phyloP scores from a whole-genome alignment of 2,888 invertebrate species.

The Corbicula japonica region DNA sequence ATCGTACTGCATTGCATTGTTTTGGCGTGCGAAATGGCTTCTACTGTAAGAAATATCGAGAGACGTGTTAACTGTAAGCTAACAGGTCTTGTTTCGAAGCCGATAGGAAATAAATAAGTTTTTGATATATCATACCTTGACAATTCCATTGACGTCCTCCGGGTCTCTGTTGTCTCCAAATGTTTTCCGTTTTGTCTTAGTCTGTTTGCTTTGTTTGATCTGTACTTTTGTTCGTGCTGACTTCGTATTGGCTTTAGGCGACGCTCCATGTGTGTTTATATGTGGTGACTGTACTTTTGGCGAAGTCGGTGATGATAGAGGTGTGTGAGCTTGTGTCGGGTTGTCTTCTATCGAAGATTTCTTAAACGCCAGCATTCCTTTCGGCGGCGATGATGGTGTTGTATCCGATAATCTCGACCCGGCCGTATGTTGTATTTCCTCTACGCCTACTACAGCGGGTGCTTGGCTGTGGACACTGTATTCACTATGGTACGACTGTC shows the following conservation, averaged over 20 bases:
- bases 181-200: slow-evolving; percentile 11
- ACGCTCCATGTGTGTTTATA: slow-evolving; percentile 2
- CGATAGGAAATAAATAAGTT: too few species aligned
- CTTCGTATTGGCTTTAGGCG: slow-evolving; percentile 29
- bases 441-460: slow-evolving; percentile 14
- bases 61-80: too few species aligned
- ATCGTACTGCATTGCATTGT: too few species aligned
- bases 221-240: slow-evolving; percentile 1
- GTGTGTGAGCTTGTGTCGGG: slow-evolving; percentile 40
- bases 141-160: slow-evolving; percentile 90
- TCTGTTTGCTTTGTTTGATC: slow-evolving; percentile 21
- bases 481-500: slow-evolving; percentile 17
- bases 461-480: background rate
- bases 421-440: slow-evolving; percentile 1
- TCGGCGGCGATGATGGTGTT: slow-evolving; percentile 14
- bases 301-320: slow-evolving; percentile 28
- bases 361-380: slow-evolving; percentile 47
- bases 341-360: slow-evolving; percentile 58
- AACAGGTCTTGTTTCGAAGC: too few species aligned
- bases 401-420: slow-evolving; percentile 11
- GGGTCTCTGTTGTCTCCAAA: slow-evolving; percentile 88
- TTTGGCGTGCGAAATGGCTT: too few species aligned
- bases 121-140: slow-evolving; percentile 89
- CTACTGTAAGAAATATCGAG: too few species aligned
- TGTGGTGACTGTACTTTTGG: slow-evolving; percentile 14